Base-by-base conservation (phyloP, 1,140 invertebrate genomes). In the Ceratina japonica region DNA sequence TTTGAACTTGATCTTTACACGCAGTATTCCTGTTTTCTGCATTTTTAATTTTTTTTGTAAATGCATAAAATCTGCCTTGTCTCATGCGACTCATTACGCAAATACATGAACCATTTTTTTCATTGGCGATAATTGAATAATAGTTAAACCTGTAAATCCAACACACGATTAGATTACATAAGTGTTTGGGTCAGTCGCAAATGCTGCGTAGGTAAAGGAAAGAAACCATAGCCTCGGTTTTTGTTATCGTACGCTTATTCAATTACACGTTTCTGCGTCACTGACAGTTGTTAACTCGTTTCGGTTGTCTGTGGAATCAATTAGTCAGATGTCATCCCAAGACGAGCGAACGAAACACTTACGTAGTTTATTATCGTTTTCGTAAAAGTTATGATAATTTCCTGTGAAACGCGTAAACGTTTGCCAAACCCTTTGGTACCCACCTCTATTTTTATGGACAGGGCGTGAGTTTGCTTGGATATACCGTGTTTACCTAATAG, bases 381-480 rank as follows among this genome's bases (percentile, higher is more conserved):
- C 20, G 4, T 56, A 56, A 16, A 3, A n/a, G 16, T 44, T 44
- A 1, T 3, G 2, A 44, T 15, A 44, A 59, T 22, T 54, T 12
- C 5, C 22, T 12, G 51, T 27, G 44, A 68, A 68, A 18, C 22
- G 16, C 4, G 8, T n/a, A 52, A 68, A 13, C 49, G 16, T 5
- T 3, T 8, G 20, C 22, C 16, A 13, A 68, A 52, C 49, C 20
- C 22, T 22, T 8, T 16, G 64, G 20, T 44, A 44, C 5, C 54
- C 65, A 22, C 22, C 49, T 2, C 65, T 68, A 52, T 15, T 68
- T 68, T 68, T 68, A 68, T n/a, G 7, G 22, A 68, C 49, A 13
- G 15, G 22, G 51, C 20, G 16, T 18, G 16, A 16, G 37, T 51
- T 22, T 8, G 13, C 49, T 20, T 51, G 18, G 10, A 15, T 12